A percentile compares a stretch with the other conserved stretches of the same genome.
Evolutionary conservation across 2,113 vertebrate genomes (phyloP).

Genomic region (Aepyceros melampus): DNA sequence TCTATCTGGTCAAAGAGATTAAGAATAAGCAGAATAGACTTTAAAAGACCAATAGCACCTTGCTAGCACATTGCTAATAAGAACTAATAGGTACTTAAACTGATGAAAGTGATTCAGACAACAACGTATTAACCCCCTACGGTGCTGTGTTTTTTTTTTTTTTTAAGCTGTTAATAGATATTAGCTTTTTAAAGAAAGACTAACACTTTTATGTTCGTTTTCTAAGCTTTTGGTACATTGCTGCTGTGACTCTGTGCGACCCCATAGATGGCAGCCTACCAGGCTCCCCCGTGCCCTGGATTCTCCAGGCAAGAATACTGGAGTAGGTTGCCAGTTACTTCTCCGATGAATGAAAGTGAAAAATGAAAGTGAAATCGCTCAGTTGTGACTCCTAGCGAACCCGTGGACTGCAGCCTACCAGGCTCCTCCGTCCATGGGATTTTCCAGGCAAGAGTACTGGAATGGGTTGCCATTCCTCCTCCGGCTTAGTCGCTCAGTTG

Average conservation of each 20-base stretch:
- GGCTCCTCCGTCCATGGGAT: too few species aligned
- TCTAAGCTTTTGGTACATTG: constrained; percentile 48
- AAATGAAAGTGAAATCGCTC: too few species aligned
- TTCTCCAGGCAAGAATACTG: too few species aligned
- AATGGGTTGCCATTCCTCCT: too few species aligned
- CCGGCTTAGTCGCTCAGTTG: not conserved
- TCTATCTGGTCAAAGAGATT: constrained; percentile 25
- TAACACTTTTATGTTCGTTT: constrained; percentile 58
- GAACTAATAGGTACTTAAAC: constrained; percentile 74
- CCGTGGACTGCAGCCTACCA: too few species aligned
- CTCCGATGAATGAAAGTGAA: too few species aligned
- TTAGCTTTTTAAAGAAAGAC: constrained; percentile 73
- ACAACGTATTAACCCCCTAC: constrained; percentile 73
- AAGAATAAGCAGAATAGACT: constrained; percentile 46
- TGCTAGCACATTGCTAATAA: constrained; percentile 69
- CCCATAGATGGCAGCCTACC: too few species aligned
- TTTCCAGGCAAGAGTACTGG: too few species aligned
- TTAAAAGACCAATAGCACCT: constrained; percentile 70
- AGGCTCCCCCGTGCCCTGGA: too few species aligned
- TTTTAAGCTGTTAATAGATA: constrained; percentile 71
- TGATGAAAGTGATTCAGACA: constrained; percentile 76
- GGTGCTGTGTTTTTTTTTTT: constrained; percentile 5
- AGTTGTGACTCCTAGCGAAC: too few species aligned
- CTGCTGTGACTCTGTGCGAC: too few species aligned
- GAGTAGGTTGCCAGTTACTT: too few species aligned